These are phyloP conservation scores for Drosophila pectinifera DNA, from an alignment of 1,140 invertebrate genomes.

Conservation along the genomic window DNA sequence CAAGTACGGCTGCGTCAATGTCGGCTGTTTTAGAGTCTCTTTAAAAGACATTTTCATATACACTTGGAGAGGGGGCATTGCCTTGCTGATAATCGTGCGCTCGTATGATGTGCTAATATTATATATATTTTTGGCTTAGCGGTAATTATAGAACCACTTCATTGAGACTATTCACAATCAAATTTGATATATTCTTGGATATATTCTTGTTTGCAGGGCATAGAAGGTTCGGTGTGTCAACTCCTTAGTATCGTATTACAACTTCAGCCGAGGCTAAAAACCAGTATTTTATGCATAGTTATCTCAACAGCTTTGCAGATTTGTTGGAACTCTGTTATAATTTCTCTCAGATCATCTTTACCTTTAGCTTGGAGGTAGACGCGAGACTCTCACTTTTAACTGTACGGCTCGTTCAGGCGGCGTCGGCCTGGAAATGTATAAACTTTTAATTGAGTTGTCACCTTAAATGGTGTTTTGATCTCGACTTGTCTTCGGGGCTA, in stretches of 20 bases:
- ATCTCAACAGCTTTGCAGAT: constrained; percentile 24
- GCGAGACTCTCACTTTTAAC: constrained; percentile 73
- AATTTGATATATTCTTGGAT: not conserved
- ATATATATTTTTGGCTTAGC: too few relatives aligned
- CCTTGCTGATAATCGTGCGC: not conserved
- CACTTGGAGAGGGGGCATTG: not conserved
- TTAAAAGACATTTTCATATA: constrained; percentile 16
- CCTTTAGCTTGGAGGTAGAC: constrained; percentile 3
- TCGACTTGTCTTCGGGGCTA: constrained; percentile 7
- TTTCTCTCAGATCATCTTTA: constrained; percentile 61
- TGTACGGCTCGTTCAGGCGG: constrained; percentile 2
- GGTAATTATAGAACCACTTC: not conserved
- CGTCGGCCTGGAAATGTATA: constrained; percentile 22
- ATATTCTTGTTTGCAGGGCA: not conserved
- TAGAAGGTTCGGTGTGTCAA: not conserved
- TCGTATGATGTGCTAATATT: not conserved
- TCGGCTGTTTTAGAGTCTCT: constrained; percentile 18
- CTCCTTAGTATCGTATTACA: not conserved
- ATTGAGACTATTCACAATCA: not conserved
- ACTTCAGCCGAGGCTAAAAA: constrained; percentile 30
- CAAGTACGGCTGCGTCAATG: constrained; percentile 30
- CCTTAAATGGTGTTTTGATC: constrained; percentile 46
- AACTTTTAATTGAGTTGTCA: constrained; percentile 63
- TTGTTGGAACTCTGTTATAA: constrained; percentile 60
- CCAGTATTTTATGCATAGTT: constrained; percentile 59